Evolutionary conservation across 2,888 invertebrate species (phyloP), one percentile per base, ranked within the genome.

Genomic region (Linyphia triangularis): DNA sequence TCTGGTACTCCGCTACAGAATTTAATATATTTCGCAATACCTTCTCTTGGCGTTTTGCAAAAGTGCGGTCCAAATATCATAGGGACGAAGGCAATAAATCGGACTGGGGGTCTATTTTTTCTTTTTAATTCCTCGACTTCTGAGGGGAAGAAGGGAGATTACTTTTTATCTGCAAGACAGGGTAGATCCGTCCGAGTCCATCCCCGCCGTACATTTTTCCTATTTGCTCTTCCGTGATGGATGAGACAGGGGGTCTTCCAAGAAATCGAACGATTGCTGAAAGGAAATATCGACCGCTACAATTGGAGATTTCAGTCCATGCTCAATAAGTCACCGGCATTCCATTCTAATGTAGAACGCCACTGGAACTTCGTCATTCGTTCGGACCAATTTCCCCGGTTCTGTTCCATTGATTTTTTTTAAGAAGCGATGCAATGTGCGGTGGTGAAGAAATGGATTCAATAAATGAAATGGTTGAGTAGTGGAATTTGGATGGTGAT

Each of bases 191-290:
- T n/a, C 70, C 61, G 4, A 9, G 28, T 37, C 24, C 33, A 37
- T 37, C 24, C 37, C 67, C 69, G 16, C 19, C 57, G 16, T n/a
- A n/a, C 22, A n/a, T 59, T 40, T 24, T 77, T 67, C 63, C 67
- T 85, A 85, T 85, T 85, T 85, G 84, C 84, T 69, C 84, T 57
- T 67, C 75, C 28, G 69, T 85, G 84, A 85, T 85, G 75, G 84
- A 85, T 85, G 72, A 77, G 59, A 13, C n/a, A 33, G 33, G 37
- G 51, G 30, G 40, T 24, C 26, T 61, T 24, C 69, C 69, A 77
- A 85, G 73, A 73, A 73, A 83, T 73, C 43, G 73, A 13, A 9
- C 16, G n/a, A 70, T 69, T 16, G 65, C 69, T 72, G 82, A 77
- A 85, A 67, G 61, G 73, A 83, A 65, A n/a, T 65, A 83, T 83